These are phyloP conservation scores for Lepidocolaptes lacrymiger DNA, from an alignment of 2,797 vertebrate genomes.

Conservation along the genomic window DNA sequence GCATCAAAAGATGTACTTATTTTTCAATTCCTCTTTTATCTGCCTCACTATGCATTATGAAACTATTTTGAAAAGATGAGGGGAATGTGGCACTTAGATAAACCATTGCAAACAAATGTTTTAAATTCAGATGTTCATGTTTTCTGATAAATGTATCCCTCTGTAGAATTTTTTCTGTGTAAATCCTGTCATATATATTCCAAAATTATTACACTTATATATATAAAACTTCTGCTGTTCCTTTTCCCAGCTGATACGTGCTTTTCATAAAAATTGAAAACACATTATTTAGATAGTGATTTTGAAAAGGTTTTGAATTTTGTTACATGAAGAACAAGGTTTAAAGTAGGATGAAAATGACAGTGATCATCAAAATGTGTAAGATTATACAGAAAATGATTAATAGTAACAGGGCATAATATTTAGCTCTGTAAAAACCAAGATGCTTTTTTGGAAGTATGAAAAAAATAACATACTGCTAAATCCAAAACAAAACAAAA, in stretches of 20 bases:
- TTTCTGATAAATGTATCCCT: background rate
- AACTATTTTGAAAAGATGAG: background rate
- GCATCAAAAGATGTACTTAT: background rate
- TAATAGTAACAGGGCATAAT: background rate
- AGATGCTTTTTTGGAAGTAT: background rate
- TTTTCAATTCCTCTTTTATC: slow-evolving; percentile 12
- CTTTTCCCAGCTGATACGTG: background rate
- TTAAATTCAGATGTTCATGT: background rate
- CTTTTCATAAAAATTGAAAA: background rate
- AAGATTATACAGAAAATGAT: background rate
- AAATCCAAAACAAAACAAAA: background rate
- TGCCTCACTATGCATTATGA: background rate
- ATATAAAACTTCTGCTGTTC: background rate
- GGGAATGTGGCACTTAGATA: background rate
- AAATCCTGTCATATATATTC: background rate
- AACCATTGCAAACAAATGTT: background rate
- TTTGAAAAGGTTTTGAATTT: background rate
- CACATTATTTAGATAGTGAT: background rate
- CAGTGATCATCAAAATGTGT: background rate
- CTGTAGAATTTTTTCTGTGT: background rate
- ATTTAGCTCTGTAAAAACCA: background rate
- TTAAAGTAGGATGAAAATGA: background rate
- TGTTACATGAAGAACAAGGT: background rate
- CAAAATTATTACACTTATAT: background rate
- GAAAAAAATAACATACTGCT: fast-evolving